A percentile compares a stretch with the other conserved stretches of the same genome.
phyloP scores from a whole-genome alignment of 1,140 invertebrate species.

The Psilanteris sp. region DNA sequence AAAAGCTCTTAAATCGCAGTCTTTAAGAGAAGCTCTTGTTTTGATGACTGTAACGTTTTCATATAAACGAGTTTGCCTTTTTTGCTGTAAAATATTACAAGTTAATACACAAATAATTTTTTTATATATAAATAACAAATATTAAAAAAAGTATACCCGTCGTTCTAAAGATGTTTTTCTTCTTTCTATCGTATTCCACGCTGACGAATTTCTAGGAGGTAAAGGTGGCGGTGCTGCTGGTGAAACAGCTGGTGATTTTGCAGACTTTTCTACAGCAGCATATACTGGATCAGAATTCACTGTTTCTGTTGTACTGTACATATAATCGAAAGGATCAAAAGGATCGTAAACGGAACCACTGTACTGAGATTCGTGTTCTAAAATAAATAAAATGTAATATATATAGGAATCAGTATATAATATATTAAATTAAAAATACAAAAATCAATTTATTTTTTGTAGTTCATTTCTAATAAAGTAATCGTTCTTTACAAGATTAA shows the following conservation, averaged over 20 bases:
- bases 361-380: conserved; percentile 81
- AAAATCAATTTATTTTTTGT: not conserved
- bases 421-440: too few relatives aligned
- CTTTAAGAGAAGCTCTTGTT: conserved; percentile 82
- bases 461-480: too few relatives aligned
- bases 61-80: conserved; percentile 83
- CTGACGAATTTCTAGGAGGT: conserved; percentile 81
- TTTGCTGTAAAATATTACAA: conserved; percentile 65
- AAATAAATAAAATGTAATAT: too few relatives aligned
- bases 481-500: too few relatives aligned
- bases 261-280: conserved; percentile 85
- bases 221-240: conserved; percentile 82
- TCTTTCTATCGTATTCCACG: conserved; percentile 81
- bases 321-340: conserved; percentile 92
- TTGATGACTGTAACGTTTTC: conserved; percentile 86
- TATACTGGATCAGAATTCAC: conserved; percentile 89
- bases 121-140: conserved; percentile 6
- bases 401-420: too few relatives aligned
- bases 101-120: not conserved
- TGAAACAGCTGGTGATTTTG: conserved; percentile 82
- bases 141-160: conserved; percentile 52
- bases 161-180: conserved; percentile 78
- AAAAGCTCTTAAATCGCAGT: conserved; percentile 89
- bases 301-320: conserved; percentile 87
- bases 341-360: conserved; percentile 89